Evolutionary conservation across 92 coral and sea anemone genomes (phyloP).

Genomic region (Hydrozoanthus gracilis): DNA sequence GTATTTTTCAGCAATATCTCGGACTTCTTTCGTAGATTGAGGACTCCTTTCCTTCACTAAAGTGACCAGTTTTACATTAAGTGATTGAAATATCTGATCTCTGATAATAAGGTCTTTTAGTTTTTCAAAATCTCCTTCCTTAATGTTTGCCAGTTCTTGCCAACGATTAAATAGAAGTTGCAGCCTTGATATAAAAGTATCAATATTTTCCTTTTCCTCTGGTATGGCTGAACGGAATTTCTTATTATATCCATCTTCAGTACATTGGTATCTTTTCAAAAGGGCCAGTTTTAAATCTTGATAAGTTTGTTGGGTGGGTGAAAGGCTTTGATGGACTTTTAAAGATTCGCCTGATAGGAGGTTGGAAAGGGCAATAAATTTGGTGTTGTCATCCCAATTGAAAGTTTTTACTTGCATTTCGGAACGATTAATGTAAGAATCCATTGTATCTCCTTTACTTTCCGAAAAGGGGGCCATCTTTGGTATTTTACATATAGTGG

Average conservation of each 20-base stretch:
- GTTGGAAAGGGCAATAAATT: slow-evolving; percentile 6
- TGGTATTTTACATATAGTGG: slow-evolving; percentile 1
- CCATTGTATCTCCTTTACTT: slow-evolving; percentile 15
- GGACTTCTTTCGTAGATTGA: slow-evolving; percentile 10
- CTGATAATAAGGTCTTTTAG: slow-evolving; percentile 16
- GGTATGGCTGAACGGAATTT: slow-evolving; percentile 13
- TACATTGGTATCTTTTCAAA: slow-evolving; percentile 17
- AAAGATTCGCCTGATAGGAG: slow-evolving; percentile 19
- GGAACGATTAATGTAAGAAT: slow-evolving; percentile 13
- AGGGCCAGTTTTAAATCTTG: slow-evolving; percentile 20
- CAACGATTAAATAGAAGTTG: slow-evolving; percentile 15
- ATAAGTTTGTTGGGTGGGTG: slow-evolving; percentile 13
- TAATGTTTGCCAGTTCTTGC: slow-evolving; percentile 6
- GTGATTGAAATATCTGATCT: slow-evolving; percentile 14
- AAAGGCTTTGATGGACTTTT: slow-evolving; percentile 11
- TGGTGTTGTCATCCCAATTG: slow-evolving; percentile 1
- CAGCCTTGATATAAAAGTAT: slow-evolving; percentile 15
- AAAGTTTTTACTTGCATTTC: slow-evolving; percentile 15
- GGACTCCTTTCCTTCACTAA: slow-evolving; percentile 12
- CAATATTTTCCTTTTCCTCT: slow-evolving; percentile 14
- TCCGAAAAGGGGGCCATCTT: slow-evolving; percentile 11
- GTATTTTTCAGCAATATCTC: slow-evolving; percentile 10
- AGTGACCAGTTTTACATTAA: slow-evolving; percentile 7
- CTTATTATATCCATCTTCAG: slow-evolving; percentile 18
- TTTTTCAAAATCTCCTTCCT: slow-evolving; percentile 17